Conservation (phyloP, 1,140 invertebrate genomes). For the Tetragnatha versicolor region DNA sequence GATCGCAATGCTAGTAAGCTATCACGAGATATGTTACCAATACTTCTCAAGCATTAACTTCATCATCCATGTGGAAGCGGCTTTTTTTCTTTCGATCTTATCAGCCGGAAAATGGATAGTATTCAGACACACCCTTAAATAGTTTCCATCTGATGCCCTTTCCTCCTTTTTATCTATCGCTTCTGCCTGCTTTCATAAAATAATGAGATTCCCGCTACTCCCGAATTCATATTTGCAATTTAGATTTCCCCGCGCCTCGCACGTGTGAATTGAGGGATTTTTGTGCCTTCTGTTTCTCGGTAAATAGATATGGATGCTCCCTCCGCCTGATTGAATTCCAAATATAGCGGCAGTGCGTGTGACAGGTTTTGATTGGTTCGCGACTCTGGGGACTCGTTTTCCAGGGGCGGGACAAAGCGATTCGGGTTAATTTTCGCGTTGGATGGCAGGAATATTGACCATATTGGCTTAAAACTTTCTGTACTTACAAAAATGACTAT, state of each 20-base stretch:
- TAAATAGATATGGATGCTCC: neutral
- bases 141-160: neutral
- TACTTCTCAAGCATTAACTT: neutral
- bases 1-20: neutral
- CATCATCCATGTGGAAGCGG: neutral
- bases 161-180: neutral
- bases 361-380: neutral
- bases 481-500: too few species aligned
- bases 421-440: too few species aligned
- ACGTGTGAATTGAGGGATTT: neutral
- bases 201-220: neutral
- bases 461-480: too few species aligned
- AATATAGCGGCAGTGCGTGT: neutral
- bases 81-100: neutral
- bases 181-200: slow-evolving; percentile 1
- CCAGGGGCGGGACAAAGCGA: too few species aligned
- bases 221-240: slow-evolving; percentile 4
- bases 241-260: neutral
- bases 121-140: neutral
- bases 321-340: neutral
- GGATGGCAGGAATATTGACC: too few species aligned
- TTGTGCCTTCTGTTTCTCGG: neutral
- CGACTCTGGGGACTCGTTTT: neutral
- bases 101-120: neutral
- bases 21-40: neutral